Percentiles rank a stretch among this genome's conserved stretches.
These are phyloP conservation scores for Platerodrilus igneus DNA, from an alignment of 2,888 invertebrate species.

Conservation along the genomic window DNA sequence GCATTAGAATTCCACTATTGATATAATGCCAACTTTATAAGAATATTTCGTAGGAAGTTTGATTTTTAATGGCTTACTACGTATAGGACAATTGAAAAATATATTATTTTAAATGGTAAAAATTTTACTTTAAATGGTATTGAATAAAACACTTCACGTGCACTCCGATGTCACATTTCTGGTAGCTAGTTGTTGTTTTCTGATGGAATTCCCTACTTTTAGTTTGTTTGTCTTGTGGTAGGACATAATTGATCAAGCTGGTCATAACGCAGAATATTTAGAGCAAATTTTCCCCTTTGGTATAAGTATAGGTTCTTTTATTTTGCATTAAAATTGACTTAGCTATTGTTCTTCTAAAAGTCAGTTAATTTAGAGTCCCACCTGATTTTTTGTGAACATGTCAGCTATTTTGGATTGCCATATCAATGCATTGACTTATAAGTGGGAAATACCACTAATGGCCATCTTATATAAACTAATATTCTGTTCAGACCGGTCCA, in stretches of 20 bases:
- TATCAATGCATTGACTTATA: conserved; percentile 21
- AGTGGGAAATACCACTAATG: conserved; percentile 17
- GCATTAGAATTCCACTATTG: too few species aligned
- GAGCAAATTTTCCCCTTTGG: conserved; percentile 3
- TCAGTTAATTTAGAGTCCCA: conserved; percentile 17
- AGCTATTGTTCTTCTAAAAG: conserved; percentile 20
- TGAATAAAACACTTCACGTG: conserved; percentile 28
- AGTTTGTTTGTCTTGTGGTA: conserved; percentile 26
- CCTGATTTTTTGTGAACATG: conserved; percentile 14
- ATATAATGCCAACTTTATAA: too few species aligned
- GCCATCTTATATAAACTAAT: conserved; percentile 8
- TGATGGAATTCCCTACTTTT: conserved; percentile 25
- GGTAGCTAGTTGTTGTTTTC: conserved; percentile 27
- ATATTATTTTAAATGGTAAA: too few species aligned
- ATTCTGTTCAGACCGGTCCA: conserved; percentile 9
- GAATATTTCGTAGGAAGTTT: too few species aligned
- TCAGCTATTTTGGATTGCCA: conserved; percentile 23
- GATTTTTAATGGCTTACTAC: too few species aligned
- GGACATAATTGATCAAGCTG: conserved; percentile 26
- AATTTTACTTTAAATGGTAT: conserved; percentile 20
- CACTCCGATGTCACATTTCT: conserved; percentile 26
- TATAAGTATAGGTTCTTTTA: not conserved
- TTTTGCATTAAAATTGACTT: conserved; percentile 14
- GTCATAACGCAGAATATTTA: conserved; percentile 20
- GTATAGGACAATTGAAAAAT: too few species aligned